phyloP scores from a whole-genome alignment of 1,140 invertebrate species.

The Leptopilina clavipes region DNA sequence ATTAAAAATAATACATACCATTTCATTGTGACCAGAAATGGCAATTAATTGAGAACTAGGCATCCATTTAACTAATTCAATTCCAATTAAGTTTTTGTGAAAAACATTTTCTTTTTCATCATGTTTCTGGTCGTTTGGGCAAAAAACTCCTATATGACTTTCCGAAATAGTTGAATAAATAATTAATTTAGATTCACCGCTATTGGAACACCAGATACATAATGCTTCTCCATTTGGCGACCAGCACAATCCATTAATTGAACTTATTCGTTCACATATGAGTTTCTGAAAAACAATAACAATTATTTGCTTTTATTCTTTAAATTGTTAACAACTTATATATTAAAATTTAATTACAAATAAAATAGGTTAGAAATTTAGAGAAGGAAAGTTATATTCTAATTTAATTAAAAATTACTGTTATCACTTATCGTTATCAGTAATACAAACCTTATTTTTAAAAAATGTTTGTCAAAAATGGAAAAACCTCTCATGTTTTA shows the following conservation, averaged over 20 bases:
- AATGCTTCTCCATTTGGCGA: conserved; percentile 70
- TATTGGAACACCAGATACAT: conserved; percentile 69
- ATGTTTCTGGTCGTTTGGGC: conserved; percentile 53
- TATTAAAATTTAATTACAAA: too few species aligned
- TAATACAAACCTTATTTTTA: too few species aligned
- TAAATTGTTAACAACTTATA: too few species aligned
- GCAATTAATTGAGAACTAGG: conserved; percentile 70
- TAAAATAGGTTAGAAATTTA: too few species aligned
- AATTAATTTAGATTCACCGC: conserved; percentile 64
- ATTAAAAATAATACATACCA: conserved; percentile 54
- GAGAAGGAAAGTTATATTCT: too few species aligned
- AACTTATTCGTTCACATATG: conserved; percentile 65
- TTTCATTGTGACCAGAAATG: conserved; percentile 69
- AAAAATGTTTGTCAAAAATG: too few species aligned
- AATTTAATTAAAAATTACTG: too few species aligned
- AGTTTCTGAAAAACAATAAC: conserved; percentile 64
- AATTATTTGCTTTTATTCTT: not conserved
- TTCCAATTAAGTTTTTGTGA: conserved; percentile 60
- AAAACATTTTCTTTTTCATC: conserved; percentile 34
- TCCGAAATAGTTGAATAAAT: conserved; percentile 67
- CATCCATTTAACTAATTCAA: conserved; percentile 68
- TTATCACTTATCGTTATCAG: too few species aligned
- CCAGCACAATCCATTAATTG: conserved; percentile 69
- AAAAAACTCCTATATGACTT: conserved; percentile 64
- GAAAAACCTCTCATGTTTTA: too few species aligned